These are phyloP conservation scores for Torymus aiolomorphi DNA, from an alignment of 2,888 invertebrate species.

Conservation along the genomic window DNA sequence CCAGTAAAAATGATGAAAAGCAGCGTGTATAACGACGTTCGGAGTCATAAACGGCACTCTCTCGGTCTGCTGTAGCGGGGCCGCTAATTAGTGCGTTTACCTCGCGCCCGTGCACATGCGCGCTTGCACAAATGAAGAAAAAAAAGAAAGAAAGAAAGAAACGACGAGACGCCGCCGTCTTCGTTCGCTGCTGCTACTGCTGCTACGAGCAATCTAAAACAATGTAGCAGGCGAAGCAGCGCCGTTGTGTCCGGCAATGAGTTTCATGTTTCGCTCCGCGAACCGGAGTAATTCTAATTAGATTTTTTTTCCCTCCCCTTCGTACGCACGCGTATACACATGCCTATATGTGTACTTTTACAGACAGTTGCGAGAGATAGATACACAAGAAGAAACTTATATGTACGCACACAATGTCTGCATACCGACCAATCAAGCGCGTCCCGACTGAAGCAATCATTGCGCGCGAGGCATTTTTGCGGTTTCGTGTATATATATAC, in stretches of 20 bases:
- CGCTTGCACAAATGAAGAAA: neutral
- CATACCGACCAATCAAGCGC: too few species aligned
- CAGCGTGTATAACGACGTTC: neutral
- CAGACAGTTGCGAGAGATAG: too few species aligned
- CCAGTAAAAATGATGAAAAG: conserved; percentile 5
- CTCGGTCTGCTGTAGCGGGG: too few species aligned
- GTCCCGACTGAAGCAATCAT: too few species aligned
- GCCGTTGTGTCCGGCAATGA: conserved; percentile 14
- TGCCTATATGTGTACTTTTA: too few species aligned
- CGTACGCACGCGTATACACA: neutral
- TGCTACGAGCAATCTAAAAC: conserved; percentile 6
- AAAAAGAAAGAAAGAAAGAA: neutral
- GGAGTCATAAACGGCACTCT: neutral
- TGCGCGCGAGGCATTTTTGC: too few species aligned
- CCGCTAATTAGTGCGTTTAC: conserved; percentile 31
- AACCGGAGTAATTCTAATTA: conserved; percentile 41
- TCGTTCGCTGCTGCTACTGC: neutral
- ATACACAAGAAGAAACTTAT: too few species aligned
- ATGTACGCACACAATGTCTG: too few species aligned
- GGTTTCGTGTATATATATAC: too few species aligned
- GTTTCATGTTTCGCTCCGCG: conserved; percentile 26
- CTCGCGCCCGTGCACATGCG: neutral
- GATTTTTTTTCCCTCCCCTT: conserved; percentile 19
- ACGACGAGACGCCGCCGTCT: neutral
- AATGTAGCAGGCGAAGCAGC: conserved; percentile 4